Evolutionary conservation across 2,888 invertebrate genomes (phyloP), one percentile per base, ranked within the genome.

Genomic region (Phorcus lineatus): DNA sequence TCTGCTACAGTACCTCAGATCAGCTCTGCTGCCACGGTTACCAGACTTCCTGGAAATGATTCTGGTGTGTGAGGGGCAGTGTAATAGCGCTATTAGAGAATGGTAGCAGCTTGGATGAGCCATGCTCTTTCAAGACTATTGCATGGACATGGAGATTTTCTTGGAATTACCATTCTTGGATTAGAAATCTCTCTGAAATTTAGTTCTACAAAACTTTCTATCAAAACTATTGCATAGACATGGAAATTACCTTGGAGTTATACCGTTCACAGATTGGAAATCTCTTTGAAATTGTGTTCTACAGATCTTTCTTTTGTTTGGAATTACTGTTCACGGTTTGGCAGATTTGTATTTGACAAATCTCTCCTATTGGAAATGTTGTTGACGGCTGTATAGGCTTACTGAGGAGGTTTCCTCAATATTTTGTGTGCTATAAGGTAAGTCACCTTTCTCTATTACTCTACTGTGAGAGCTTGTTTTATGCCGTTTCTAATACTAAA

Each of bases 81-180:
- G 66, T 81, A 31, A 67, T 55, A 22, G 78, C 76, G 13, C 77
- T 77, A 47, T 66, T 70, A 16, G 79, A 54, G 77, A 74, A 77
- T 70, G 75, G 75, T 52, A 62, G 28, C 62, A 22, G 24, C 28
- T 28, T 62, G 28, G 13, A 24, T 13, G 28, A 62, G 28, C 62
- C 62, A 62, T 62, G 62, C 28, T 57, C 57, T 57, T 57, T 22
- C 24, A 22, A 19, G 11, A 19, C 13, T 19, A 1, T 57, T 57
- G 57, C 57, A n/a, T 57, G 57, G 19, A 22, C 24, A 24, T 57
- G 57, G 57, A 57, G n/a, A n/a, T n/a, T n/a, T n/a, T n/a, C n/a
- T n/a, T n/a, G n/a, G n/a, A 57, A 57, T 57, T 6, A 57, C 57
- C 19, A 7, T 57, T 57, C 24, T 19, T 57, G 57, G 22, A 36